Conservation (phyloP, 1,140 invertebrate genomes). For the Glossosoma conforme region DNA sequence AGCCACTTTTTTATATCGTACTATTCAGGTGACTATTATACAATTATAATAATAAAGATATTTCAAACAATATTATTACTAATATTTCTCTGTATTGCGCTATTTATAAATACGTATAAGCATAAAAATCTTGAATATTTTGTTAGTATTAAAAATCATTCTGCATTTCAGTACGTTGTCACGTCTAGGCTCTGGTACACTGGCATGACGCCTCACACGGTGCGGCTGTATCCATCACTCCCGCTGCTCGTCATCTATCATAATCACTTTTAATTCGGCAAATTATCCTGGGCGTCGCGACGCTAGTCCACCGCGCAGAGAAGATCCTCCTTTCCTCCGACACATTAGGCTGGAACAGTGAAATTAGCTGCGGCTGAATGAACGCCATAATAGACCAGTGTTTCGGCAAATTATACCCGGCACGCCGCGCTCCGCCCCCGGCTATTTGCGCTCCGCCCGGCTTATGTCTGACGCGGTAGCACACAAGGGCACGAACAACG, state of each 20-base stretch:
- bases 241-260: constrained; percentile 24
- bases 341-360: constrained; percentile 30
- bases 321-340: constrained; percentile 23
- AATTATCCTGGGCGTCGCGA: constrained; percentile 9
- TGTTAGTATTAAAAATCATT: no score
- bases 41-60: no score
- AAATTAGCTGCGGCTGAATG: constrained; percentile 31
- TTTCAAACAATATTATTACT: no score
- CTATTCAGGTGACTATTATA: no score
- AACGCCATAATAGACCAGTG: constrained; percentile 33
- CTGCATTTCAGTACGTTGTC: no score
- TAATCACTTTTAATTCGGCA: constrained; percentile 24
- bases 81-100: no score
- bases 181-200: neutral
- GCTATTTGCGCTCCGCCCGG: constrained; percentile 23
- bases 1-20: no score
- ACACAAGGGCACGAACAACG: no score
- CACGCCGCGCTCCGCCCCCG: constrained; percentile 23
- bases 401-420: constrained; percentile 33
- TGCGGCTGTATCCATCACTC: no score
- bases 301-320: constrained; percentile 8
- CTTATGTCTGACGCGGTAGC: no score
- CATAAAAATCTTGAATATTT: no score
- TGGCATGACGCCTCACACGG: neutral
- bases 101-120: no score